Percentiles rank a stretch among this genome's conserved stretches.
phyloP scores from a whole-genome alignment of 1,140 invertebrate species.

The Galleria mellonella region DNA sequence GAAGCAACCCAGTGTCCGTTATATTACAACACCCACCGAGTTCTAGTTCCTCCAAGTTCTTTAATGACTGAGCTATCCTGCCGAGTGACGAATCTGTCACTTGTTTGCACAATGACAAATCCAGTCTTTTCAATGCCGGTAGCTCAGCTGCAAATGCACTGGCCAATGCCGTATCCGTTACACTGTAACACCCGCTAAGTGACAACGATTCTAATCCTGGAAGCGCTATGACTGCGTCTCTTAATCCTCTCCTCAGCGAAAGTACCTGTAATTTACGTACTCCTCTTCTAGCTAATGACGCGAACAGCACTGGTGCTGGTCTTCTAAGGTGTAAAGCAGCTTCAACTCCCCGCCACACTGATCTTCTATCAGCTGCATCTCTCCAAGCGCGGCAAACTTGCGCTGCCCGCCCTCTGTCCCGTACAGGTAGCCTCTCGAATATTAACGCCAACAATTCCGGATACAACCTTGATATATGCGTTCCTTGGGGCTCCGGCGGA shows the following conservation, averaged over 20 bases:
- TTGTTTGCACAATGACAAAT: slow-evolving; percentile 95
- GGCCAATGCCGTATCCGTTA: slow-evolving; percentile 87
- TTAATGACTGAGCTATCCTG: slow-evolving; percentile 88
- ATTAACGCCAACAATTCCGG: slow-evolving; percentile 94
- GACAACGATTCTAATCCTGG: slow-evolving; percentile 92
- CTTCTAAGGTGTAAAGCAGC: slow-evolving; percentile 91
- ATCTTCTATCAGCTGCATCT: slow-evolving; percentile 92
- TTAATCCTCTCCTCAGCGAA: slow-evolving; percentile 86
- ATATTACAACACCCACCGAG: slow-evolving; percentile 94
- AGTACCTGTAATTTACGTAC: slow-evolving; percentile 93
- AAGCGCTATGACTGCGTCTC: slow-evolving; percentile 90
- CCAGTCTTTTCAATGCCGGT: slow-evolving; percentile 84
- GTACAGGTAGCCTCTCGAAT: slow-evolving; percentile 91
- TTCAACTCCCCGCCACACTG: slow-evolving; percentile 94
- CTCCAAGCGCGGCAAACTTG: slow-evolving; percentile 93
- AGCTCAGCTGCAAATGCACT: slow-evolving; percentile 86
- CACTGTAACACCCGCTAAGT: slow-evolving; percentile 94
- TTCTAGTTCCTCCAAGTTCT: slow-evolving; percentile 90
- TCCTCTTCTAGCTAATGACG: slow-evolving; percentile 89
- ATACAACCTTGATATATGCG: slow-evolving; percentile 91
- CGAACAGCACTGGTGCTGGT: slow-evolving; percentile 88
- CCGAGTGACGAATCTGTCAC: slow-evolving; percentile 90
- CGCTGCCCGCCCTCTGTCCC: slow-evolving; percentile 91
- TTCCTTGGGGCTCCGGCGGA: slow-evolving; percentile 72
- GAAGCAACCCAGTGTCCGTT: slow-evolving; percentile 88